These are phyloP conservation scores for Platysternon megacephalum DNA, from an alignment of 2,113 vertebrate genomes.

Conservation along the genomic window DNA sequence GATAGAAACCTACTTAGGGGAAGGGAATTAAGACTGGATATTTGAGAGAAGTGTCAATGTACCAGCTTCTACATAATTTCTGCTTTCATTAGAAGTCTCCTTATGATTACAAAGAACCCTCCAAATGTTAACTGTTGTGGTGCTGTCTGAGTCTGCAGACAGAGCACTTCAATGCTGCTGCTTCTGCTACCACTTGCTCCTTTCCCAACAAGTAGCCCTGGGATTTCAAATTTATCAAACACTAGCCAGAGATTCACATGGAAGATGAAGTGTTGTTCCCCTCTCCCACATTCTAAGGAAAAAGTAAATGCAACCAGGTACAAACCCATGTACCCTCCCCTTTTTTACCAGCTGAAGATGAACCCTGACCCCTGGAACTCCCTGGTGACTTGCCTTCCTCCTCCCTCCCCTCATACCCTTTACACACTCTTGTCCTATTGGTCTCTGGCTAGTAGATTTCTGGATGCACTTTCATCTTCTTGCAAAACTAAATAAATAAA, in stretches of 20 bases:
- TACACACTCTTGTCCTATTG: neutral
- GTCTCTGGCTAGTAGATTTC: neutral
- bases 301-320: neutral
- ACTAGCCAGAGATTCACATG: neutral
- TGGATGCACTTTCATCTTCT: neutral
- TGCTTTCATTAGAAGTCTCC: neutral
- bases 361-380: neutral
- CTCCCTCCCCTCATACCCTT: neutral
- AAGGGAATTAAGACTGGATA: neutral
- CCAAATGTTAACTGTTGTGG: neutral
- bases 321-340: neutral
- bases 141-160: neutral
- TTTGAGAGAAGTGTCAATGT: neutral
- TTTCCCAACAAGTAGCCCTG: neutral
- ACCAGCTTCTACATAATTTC: neutral
- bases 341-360: neutral
- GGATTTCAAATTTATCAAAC: neutral
- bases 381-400: neutral
- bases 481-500: neutral
- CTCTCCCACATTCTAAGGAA: neutral
- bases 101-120: neutral
- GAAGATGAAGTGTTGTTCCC: neutral
- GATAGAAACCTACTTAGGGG: neutral
- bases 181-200: accelerated
- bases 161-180: neutral